These are phyloP conservation scores for Hypotaenidia philippensis DNA, from an alignment of 2,797 vertebrate genomes.

Conservation along the genomic window DNA sequence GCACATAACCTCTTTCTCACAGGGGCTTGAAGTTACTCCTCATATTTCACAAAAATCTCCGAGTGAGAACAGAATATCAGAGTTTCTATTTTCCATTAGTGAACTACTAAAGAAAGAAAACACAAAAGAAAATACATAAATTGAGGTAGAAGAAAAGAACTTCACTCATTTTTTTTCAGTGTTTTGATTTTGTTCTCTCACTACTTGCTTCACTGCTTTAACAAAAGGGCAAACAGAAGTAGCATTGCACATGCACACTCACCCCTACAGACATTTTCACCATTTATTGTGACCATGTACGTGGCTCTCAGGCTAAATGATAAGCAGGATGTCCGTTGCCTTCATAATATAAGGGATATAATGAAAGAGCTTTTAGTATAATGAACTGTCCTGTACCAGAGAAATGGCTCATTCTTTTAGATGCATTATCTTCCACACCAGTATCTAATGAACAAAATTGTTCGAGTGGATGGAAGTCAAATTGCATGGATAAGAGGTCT, in stretches of 20 bases:
- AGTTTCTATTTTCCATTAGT: background rate
- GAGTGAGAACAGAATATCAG: background rate
- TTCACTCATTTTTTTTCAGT: background rate
- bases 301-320: background rate
- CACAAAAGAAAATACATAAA: background rate
- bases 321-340: background rate
- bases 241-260: background rate
- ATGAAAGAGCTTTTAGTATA: constrained; percentile 37
- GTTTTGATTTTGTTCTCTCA: background rate
- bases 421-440: constrained; percentile 10
- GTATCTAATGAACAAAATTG: constrained; percentile 43
- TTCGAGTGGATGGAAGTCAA: constrained; percentile 35
- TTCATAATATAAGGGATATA: background rate
- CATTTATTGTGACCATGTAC: background rate
- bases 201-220: background rate
- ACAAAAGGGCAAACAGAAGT: background rate
- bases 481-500: constrained; percentile 22
- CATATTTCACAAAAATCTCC: background rate
- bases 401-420: background rate
- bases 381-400: background rate
- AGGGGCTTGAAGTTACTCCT: background rate
- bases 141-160: background rate
- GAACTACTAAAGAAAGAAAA: background rate
- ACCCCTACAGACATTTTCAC: background rate
- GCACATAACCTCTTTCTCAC: background rate